Evolutionary conservation across 1,140 invertebrate genomes (phyloP).

Genomic region (Solen grandis): DNA sequence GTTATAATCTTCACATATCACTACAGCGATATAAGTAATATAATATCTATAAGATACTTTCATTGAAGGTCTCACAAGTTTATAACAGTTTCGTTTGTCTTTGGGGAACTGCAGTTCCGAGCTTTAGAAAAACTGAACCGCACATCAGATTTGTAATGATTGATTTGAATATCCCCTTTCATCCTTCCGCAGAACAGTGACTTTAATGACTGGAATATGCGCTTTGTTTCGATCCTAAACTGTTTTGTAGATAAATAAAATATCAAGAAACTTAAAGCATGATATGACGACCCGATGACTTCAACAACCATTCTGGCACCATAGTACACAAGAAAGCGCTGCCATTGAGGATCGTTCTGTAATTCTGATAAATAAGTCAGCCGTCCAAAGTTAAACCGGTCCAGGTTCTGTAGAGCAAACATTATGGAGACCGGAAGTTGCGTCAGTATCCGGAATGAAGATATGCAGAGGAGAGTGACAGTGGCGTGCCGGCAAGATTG

Average conservation of each 20-base stretch:
- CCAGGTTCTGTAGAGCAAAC: conserved; percentile 61
- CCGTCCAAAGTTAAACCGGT: conserved; percentile 49
- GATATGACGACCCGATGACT: conserved; percentile 71
- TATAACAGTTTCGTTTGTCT: too few relatives aligned
- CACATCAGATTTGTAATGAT: too few relatives aligned
- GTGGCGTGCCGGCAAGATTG: conserved; percentile 51
- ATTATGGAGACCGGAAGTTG: conserved; percentile 71
- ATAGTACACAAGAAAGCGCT: conserved; percentile 63
- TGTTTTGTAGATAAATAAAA: conserved; percentile 70
- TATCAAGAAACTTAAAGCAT: conserved; percentile 74
- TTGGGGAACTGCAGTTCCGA: too few relatives aligned
- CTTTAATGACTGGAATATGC: too few relatives aligned
- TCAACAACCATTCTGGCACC: conserved; percentile 64
- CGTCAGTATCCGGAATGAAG: conserved; percentile 73
- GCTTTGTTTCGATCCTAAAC: conserved; percentile 67
- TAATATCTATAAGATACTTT: too few relatives aligned
- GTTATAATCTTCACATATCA: too few relatives aligned
- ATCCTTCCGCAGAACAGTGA: too few relatives aligned
- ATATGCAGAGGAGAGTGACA: conserved; percentile 64
- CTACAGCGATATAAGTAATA: too few relatives aligned
- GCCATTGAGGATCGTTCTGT: conserved; percentile 57
- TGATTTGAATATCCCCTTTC: too few relatives aligned
- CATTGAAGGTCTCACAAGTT: too few relatives aligned
- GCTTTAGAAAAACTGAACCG: too few relatives aligned
- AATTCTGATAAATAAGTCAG: conserved; percentile 51